Evolutionary conservation across 2,113 vertebrate species (phyloP), one percentile per base, ranked within the genome.

Genomic region (Plotosus lineatus): DNA sequence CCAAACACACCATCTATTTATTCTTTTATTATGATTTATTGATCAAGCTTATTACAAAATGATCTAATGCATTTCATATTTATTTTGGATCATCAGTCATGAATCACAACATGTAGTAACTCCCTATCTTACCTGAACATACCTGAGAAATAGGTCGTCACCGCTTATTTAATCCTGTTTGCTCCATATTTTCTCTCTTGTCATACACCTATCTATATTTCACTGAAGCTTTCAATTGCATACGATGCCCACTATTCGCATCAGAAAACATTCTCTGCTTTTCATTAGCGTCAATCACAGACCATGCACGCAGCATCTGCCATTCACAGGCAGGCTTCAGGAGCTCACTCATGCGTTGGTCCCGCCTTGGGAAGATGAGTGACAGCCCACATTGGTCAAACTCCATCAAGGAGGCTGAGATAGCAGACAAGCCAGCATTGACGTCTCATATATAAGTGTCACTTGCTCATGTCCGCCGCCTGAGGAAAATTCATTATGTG

Each of bases 241-340:
- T 76, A 83, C 86, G 42, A 83, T 80, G 53, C 60, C 66, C 71
- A 84, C 88, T 87, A 88, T 87, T 91, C 85, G 88, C 86, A 88
- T 88, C 88, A 84, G 84, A 63, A 36, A 88, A 50, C 81, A 76
- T 82, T 80, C 87, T 88, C 88, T 86, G 83, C 89, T 92, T 92
- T 93, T 92, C 92, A 94, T 94, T 92, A 93, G 89, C 68, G 91
- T 93, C 92, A 93, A 92, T 93, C 93, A 92, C 86, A 55, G 50
- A 44, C 42, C 11, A 83, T 82, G 71, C 87, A 84, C 80, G 77
- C 83, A 84, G 83, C 60, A 28, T 79, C 84, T 77, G 80, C 74
- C 84, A 84, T 33, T 82, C 69, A 83, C 80, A 48, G 84, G 77
- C 73, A 31, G 85, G 83, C 75, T 72, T 89, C 77, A 69, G 88